A percentile compares a stretch with the other conserved stretches of the same genome.
Conservation (phyloP, 2,113 vertebrate genomes). For the Calyptommatus sinebrachiatus region DNA sequence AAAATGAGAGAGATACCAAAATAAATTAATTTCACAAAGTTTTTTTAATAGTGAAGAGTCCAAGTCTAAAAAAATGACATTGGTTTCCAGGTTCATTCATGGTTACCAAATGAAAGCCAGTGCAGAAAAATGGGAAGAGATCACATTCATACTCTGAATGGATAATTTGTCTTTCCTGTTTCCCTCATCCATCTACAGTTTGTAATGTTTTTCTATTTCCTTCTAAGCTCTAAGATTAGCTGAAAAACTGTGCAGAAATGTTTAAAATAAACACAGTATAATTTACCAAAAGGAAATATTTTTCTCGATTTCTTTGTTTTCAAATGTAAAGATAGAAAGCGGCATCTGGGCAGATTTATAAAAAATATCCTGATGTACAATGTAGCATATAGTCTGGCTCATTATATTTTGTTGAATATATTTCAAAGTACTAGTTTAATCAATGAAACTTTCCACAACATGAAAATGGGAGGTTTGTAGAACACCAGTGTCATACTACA, state of each 20-base stretch:
- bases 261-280: not conserved
- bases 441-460: no score
- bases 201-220: no score
- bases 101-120: conserved; percentile 38
- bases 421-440: no score
- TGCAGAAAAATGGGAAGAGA: conserved; percentile 24
- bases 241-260: no score
- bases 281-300: conserved; percentile 33
- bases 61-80: conserved; percentile 42
- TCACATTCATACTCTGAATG: conserved; percentile 8
- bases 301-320: conserved; percentile 20
- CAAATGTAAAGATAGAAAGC: conserved; percentile 13
- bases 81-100: conserved; percentile 30
- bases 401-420: no score
- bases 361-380: no score
- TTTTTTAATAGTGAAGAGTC: conserved; percentile 37
- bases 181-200: no score
- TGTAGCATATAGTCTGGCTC: no score
- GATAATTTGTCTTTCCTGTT: no score
- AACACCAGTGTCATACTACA: no score
- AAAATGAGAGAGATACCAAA: not conserved
- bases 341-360: not conserved
- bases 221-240: no score
- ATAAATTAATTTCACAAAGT: conserved; percentile 23
- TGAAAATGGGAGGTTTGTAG: no score